Conservation (phyloP, 2,113 vertebrate species). For the Pachypanchax playfairii region DNA sequence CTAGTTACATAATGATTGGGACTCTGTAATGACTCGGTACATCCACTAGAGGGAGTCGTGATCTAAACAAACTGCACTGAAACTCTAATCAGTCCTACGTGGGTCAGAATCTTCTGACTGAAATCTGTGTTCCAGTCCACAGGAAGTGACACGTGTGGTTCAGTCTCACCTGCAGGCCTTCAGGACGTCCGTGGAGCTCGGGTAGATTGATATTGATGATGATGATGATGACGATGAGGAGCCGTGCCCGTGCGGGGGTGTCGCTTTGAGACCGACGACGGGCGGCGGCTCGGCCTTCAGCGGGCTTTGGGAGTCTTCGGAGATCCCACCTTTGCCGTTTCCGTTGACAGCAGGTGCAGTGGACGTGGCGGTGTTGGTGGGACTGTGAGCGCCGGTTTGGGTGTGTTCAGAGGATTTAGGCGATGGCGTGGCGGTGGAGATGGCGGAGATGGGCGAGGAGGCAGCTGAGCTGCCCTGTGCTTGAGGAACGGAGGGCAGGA, state of each 20-base stretch:
- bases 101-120: no score
- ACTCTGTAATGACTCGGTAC: constrained; percentile 33
- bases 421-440: constrained; percentile 96
- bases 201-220: constrained; percentile 95
- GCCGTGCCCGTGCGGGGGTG: constrained; percentile 82
- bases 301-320: constrained; percentile 96
- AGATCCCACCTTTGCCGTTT: constrained; percentile 81
- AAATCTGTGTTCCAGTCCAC: no score
- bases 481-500: constrained; percentile 78
- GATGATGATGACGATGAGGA: constrained; percentile 76
- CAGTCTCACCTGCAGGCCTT: constrained; percentile 95
- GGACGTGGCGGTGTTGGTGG: constrained; percentile 79
- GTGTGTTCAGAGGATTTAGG: constrained; percentile 95
- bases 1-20: constrained; percentile 53
- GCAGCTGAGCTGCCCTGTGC: constrained; percentile 89
- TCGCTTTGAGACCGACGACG: constrained; percentile 81
- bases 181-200: constrained; percentile 96
- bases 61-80: constrained; percentile 16
- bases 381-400: constrained; percentile 88
- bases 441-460: constrained; percentile 96
- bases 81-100: neutral
- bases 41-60: constrained; percentile 65
- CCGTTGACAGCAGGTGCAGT: constrained; percentile 56
- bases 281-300: constrained; percentile 87
- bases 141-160: no score